A percentile compares a stretch with the other conserved stretches of the same genome.
These are phyloP conservation scores for Pygocentrus nattereri DNA, from an alignment of 2,797 vertebrate genomes.

Conservation along the genomic window DNA sequence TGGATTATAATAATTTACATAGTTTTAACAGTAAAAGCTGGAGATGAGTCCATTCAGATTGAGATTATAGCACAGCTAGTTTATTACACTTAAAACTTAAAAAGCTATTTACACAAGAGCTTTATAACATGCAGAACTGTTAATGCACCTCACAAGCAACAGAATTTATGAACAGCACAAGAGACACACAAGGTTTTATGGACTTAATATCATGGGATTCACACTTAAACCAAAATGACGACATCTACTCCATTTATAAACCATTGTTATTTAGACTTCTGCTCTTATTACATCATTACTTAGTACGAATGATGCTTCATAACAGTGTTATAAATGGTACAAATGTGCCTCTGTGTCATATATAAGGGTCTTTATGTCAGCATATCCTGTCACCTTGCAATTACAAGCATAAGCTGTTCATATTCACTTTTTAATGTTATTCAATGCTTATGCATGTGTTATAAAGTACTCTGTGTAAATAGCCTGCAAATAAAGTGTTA, in stretches of 20 bases:
- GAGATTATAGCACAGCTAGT: neutral
- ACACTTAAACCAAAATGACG: too few relatives aligned
- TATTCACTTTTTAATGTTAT: neutral
- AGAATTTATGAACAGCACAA: neutral
- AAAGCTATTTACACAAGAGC: neutral
- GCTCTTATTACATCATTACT: too few relatives aligned
- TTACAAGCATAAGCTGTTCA: neutral
- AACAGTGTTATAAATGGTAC: too few relatives aligned
- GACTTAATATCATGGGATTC: too few relatives aligned
- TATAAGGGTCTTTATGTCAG: neutral
- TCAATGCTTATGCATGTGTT: too few relatives aligned
- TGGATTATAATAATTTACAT: slow-evolving; percentile 27
- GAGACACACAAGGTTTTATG: neutral
- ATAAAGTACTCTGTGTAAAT: neutral
- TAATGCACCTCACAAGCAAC: neutral
- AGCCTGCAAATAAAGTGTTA: neutral
- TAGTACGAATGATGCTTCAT: too few relatives aligned
- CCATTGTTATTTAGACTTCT: too few relatives aligned
- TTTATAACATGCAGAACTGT: too few relatives aligned
- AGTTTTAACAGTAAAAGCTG: slow-evolving; percentile 47
- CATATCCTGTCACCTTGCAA: neutral
- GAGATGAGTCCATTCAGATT: slow-evolving; percentile 19
- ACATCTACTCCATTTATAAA: too few relatives aligned
- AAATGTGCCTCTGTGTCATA: too few relatives aligned
- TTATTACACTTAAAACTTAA: neutral